Base-by-base conservation (phyloP, 2,797 vertebrate genomes). In the Stomatorhinus walkeri region DNA sequence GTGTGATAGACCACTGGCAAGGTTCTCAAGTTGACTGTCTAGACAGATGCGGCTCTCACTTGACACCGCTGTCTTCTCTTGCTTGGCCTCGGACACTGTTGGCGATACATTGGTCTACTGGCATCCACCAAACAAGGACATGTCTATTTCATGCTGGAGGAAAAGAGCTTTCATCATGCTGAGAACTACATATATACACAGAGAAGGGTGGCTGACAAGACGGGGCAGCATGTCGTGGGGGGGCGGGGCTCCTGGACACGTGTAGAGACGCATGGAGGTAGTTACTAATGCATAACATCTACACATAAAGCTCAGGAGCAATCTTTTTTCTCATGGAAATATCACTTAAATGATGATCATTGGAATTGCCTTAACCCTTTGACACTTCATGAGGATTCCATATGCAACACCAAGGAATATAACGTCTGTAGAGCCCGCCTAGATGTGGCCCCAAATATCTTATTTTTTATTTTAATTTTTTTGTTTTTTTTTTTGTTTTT, bases 121-220 rank as follows among this genome's bases (percentile, higher is more conserved):
- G 79, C 88, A 3, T 85, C 59, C 93, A 91, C 87, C 51, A 87
- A 91, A 43, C 59, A 87, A 90, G 87, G 64, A 87, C 40, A 64
- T 90, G 51, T 86, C n/a, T 88, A 91, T 92, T 92, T 91, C 92
- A 88, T 64, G 90, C 92, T 91, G 81, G 46, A 87, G 76, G 85
- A 91, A 90, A 88, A 88, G 87, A 81, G 89, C 88, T 87, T 91
- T 91, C 92, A 90, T 91, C 92, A 93, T 92, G 93, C 68, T 52
- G 16, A n/a, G 88, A 90, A 88, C 90, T 91, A 49, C 72, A n/a
- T 43, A 36, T 61, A 86, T 87, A 6, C 61, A 68, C 46, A 14
- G 22, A 49, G 10, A 48, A 19, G 9, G 24, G 46, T 22, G 56
- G 59, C 14, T 19, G 40, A 10, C 64, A 28, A 24, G 87, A 54